Conservation (phyloP, 2,888 invertebrate genomes). For the Poecilus cupreus region DNA sequence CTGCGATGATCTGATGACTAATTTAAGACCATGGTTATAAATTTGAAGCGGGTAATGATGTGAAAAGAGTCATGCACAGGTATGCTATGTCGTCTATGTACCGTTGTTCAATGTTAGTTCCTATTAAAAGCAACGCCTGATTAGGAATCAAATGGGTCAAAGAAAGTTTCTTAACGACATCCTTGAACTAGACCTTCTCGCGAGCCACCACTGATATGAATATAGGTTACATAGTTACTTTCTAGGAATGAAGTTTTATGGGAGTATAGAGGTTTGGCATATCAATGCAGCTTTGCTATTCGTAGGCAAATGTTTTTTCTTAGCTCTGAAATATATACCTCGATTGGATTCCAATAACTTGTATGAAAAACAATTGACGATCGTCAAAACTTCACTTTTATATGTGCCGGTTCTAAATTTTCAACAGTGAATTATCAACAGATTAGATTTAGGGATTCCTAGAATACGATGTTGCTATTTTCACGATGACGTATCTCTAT, state of each 20-base stretch:
- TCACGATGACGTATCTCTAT: too few species aligned
- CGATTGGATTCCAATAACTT: too few species aligned
- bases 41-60: background rate
- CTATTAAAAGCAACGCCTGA: conserved; percentile 20
- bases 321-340: too few species aligned
- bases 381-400: too few species aligned
- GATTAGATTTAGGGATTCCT: too few species aligned
- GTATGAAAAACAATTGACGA: too few species aligned
- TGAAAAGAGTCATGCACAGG: background rate
- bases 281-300: too few species aligned
- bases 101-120: conserved; percentile 13
- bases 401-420: too few species aligned
- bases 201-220: background rate
- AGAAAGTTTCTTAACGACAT: conserved; percentile 51
- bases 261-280: too few species aligned
- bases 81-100: background rate
- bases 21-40: background rate
- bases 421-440: too few species aligned
- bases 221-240: conserved; percentile 9
- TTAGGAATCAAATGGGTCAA: conserved; percentile 54
- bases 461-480: too few species aligned
- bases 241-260: background rate
- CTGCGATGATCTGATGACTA: background rate
- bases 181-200: conserved; percentile 55
- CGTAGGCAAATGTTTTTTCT: too few species aligned